Evolutionary conservation across 2,797 vertebrate genomes (phyloP).

Genomic region (Halcyon leucocephala): DNA sequence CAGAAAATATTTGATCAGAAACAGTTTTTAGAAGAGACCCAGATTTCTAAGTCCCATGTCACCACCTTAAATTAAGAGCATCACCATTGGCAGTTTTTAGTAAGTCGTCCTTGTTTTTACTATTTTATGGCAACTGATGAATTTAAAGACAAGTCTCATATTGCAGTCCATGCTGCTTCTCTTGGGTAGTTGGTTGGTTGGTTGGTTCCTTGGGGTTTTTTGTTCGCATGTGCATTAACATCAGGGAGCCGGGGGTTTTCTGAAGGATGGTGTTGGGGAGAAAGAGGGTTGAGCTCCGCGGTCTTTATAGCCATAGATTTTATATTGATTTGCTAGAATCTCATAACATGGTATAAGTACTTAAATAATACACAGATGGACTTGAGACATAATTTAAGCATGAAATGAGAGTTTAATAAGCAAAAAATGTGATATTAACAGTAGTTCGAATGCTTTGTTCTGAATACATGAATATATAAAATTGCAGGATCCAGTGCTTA

Average conservation of each 20-base stretch:
- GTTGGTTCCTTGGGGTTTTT: not conserved
- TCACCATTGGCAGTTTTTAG: constrained; percentile 75
- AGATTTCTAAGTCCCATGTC: constrained; percentile 61
- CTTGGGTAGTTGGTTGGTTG: not conserved
- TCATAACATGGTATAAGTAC: rapidly evolving
- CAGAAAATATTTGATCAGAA: constrained; percentile 65
- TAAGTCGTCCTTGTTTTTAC: constrained; percentile 65
- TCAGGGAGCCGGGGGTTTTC: not conserved
- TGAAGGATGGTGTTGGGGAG: not conserved
- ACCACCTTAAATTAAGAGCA: constrained; percentile 69
- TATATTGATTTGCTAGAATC: not conserved
- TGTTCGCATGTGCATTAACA: not conserved
- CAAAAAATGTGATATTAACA: not conserved
- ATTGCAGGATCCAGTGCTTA: not conserved
- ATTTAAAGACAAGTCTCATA: not conserved
- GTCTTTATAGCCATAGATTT: not conserved
- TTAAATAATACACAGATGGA: not conserved
- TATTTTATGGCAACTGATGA: not conserved
- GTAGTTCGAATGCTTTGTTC: not conserved
- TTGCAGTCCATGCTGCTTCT: not conserved
- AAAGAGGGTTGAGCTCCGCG: not conserved
- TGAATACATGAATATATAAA: not conserved
- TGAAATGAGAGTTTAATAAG: not conserved
- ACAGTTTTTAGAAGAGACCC: constrained; percentile 71
- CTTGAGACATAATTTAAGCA: not conserved